Conservation (phyloP, 2,888 invertebrate genomes). For the Scaeva pyrastri region DNA sequence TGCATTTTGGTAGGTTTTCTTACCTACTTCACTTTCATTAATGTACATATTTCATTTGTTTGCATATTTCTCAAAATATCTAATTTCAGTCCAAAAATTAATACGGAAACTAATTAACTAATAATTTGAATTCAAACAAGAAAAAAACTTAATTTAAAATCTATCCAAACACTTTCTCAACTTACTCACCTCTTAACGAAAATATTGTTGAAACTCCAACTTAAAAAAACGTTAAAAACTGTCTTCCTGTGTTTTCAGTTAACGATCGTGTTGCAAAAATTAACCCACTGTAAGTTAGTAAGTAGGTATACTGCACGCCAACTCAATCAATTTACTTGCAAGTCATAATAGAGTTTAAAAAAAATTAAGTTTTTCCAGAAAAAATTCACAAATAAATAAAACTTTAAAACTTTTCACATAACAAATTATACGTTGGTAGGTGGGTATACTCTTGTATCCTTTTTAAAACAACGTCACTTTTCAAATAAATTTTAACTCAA, state of each 20-base stretch:
- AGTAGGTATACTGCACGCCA: background rate
- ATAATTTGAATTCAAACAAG: too few species aligned
- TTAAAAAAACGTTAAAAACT: background rate
- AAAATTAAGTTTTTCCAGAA: background rate
- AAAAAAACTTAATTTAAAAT: too few species aligned
- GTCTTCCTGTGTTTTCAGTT: background rate
- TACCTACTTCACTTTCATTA: too few species aligned
- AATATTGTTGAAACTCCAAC: constrained; percentile 10
- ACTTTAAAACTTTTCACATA: background rate
- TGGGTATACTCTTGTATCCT: constrained; percentile 7
- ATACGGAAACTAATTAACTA: too few species aligned
- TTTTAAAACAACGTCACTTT: constrained; percentile 34
- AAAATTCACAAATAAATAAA: background rate
- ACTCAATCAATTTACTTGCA: constrained; percentile 20
- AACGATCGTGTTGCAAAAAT: constrained; percentile 6
- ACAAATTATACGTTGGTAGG: background rate
- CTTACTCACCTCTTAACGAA: background rate
- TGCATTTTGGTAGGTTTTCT: too few species aligned
- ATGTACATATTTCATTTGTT: too few species aligned
- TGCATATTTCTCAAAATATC: too few species aligned
- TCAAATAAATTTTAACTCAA: constrained; percentile 24
- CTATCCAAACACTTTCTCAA: background rate
- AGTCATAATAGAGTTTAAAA: constrained; percentile 21
- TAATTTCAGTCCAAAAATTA: too few species aligned
- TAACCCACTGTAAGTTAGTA: background rate